phyloP scores from a whole-genome alignment of 2,113 vertebrate species.

The Puffinus mauretanicus region DNA sequence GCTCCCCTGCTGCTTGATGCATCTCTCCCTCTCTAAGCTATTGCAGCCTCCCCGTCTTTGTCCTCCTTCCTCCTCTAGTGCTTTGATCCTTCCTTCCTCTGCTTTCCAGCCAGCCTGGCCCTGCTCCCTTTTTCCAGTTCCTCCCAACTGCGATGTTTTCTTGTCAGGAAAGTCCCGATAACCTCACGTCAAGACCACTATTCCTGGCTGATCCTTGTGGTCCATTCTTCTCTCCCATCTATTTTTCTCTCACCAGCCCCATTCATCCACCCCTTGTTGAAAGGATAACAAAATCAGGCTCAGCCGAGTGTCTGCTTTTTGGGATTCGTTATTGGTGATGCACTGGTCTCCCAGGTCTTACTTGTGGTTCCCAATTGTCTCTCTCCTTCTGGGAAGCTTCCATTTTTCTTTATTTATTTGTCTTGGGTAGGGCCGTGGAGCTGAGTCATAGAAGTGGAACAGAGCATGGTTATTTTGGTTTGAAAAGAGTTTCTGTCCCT shows the following conservation, averaged over 20 bases:
- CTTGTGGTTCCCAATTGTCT: neutral
- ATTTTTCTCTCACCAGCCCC: neutral
- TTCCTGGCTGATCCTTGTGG: neutral
- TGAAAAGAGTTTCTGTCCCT: slow-evolving; percentile 37
- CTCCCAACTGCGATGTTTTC: neutral
- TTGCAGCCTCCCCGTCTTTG: slow-evolving; percentile 26
- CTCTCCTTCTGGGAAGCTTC: neutral
- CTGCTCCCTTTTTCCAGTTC: neutral
- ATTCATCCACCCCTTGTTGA: neutral
- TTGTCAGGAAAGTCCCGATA: neutral
- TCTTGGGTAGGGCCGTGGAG: neutral
- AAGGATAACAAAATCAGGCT: neutral
- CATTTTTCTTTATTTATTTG: slow-evolving; percentile 21
- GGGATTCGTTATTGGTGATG: neutral
- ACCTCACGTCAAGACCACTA: fast-evolving
- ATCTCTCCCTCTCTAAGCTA: slow-evolving; percentile 24
- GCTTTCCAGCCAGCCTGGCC: neutral
- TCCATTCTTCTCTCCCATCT: neutral
- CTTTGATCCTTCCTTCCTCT: slow-evolving; percentile 50
- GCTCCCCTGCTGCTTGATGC: slow-evolving; percentile 62
- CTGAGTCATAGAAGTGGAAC: slow-evolving; percentile 4
- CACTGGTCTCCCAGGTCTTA: neutral
- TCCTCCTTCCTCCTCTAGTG: slow-evolving; percentile 24
- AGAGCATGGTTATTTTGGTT: slow-evolving; percentile 26
- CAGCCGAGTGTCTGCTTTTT: neutral